Evolutionary conservation across 2,888 invertebrate genomes (phyloP), one percentile per base, ranked within the genome.

Genomic region (Acheta domesticus): DNA sequence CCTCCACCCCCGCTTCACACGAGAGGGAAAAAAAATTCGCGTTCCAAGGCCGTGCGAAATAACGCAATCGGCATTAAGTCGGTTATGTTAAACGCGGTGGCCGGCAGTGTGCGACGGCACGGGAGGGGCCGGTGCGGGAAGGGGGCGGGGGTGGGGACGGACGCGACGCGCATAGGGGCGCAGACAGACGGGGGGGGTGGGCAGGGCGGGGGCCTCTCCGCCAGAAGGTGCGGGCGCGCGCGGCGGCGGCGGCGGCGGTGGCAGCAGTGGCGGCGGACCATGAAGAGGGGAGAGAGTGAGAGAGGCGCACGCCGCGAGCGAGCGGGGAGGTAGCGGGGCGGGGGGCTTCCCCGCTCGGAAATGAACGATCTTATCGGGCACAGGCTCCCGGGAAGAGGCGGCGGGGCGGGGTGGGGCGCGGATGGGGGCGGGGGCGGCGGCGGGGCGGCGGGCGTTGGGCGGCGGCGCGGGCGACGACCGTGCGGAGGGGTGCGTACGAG

Each of bases 361-460:
- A 62, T 62, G 62, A 62, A 62, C 62, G 62, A 62, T 62, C 62
- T 62, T 62, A 62, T 62, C 62, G 62, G 62, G 62, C 62, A n/a
- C 62, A 62, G 62, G 62, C 62, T 62, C 16, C 62, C 62, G n/a
- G n/a, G 62, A 14, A n/a, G 62, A 19, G 16, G 5, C 36, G 36
- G 5, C 36, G 36, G 36, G 16, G 62, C 62, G n/a, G n/a, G n/a
- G 14, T 1, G 2, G 62, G 19, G 14, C n/a, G 19, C 12, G 19
- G 50, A 50, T 1, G 14, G 12, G 50, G 14, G 23, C 23, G 36
- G 36, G 23, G 19, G 62, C 11, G n/a, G n/a, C 3, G 2, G 16
- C 62, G n/a, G 16, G n/a, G 36, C 36, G 36, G 23, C 23, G 36
- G 36, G 16, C 23, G 23, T 23, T 23, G 23, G 19, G 62, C 11